Percentiles rank a stretch among this genome's conserved stretches.
phyloP scores from a whole-genome alignment of 2,888 invertebrate genomes.

The Phalera bucephala region DNA sequence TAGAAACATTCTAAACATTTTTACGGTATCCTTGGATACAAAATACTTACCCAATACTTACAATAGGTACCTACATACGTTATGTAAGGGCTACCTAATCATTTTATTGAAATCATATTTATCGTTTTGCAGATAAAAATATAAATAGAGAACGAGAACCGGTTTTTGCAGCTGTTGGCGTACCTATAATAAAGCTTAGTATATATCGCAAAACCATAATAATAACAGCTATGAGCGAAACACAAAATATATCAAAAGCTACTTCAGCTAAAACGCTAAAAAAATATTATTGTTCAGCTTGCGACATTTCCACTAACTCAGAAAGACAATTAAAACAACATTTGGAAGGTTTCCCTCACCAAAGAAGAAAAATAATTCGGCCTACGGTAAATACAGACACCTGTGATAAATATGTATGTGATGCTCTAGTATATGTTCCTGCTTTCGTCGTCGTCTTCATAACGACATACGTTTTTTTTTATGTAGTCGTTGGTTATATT shows the following conservation, averaged over 20 bases:
- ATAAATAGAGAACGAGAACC: too few species aligned
- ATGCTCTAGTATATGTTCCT: constrained; percentile 51
- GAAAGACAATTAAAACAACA: constrained; percentile 71
- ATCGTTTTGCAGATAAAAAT: too few species aligned
- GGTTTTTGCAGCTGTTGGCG: too few species aligned
- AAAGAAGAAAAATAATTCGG: constrained; percentile 51
- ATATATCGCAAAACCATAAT: too few species aligned
- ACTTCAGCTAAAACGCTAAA: constrained; percentile 39
- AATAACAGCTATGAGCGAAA: constrained; percentile 29
- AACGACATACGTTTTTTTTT: constrained; percentile 61
- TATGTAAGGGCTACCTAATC: too few species aligned
- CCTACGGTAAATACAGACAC: constrained; percentile 35
- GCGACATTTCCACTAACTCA: constrained; percentile 68
- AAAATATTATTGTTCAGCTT: constrained; percentile 60
- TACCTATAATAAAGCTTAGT: too few species aligned
- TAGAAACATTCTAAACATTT: too few species aligned
- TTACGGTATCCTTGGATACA: too few species aligned
- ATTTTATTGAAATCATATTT: too few species aligned
- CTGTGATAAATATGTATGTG: constrained; percentile 43
- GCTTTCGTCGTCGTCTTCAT: constrained; percentile 52
- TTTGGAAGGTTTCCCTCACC: constrained; percentile 67
- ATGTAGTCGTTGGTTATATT: constrained; percentile 45
- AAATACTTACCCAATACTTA: too few species aligned
- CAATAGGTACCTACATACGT: too few species aligned
- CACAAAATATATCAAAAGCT: constrained; percentile 27